Evolutionary conservation across 2,888 invertebrate genomes (phyloP), one percentile per base, ranked within the genome.

Genomic region (Cephus sareptanus): DNA sequence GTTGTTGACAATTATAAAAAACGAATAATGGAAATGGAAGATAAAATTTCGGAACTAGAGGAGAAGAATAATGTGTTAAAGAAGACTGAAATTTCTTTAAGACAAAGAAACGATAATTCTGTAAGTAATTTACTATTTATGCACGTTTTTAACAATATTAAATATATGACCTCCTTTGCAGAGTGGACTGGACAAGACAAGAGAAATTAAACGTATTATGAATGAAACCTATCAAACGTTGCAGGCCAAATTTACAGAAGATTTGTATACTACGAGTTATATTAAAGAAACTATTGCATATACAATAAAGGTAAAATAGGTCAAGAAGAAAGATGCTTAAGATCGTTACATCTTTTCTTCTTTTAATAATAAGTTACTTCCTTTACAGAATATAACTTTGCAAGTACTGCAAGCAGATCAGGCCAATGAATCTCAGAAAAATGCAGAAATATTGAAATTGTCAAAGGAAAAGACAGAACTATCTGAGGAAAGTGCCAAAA

Each of bases 131-230:
- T 73, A n/a, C 30, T 33, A 75, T 11, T 74, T 68, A 15, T 75
- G 30, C 34, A 33, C 56, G 80, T 75, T 73, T 56, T 70, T 77
- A 88, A 85, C 9, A 78, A 78, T 23, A 84, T 83, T n/a, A 85
- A 84, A n/a, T 56, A 9, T 9, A 56, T 56, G 23, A 23, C 23
- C 23, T 23, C 2, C 1, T 56, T 56, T 23, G 9, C 56, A 56
- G 56, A 56, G 56, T 9, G 56, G 56, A 23, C 6, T 56, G 2
- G 23, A 56, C 23, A 88, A 87, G 78, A 82, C 84, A 33, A 83
- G 81, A 75, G 88, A 88, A 78, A 85, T 90, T 11, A 89, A 90
- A 79, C 83, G 79, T n/a, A 87, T 90, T 71, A 89, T 90, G 89
- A 89, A 89, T 56, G 83, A 80, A 78, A 86, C 86, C 23, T 89